Evolutionary conservation across 2,888 invertebrate genomes (phyloP).

Genomic region (Gymnocheta viridis): DNA sequence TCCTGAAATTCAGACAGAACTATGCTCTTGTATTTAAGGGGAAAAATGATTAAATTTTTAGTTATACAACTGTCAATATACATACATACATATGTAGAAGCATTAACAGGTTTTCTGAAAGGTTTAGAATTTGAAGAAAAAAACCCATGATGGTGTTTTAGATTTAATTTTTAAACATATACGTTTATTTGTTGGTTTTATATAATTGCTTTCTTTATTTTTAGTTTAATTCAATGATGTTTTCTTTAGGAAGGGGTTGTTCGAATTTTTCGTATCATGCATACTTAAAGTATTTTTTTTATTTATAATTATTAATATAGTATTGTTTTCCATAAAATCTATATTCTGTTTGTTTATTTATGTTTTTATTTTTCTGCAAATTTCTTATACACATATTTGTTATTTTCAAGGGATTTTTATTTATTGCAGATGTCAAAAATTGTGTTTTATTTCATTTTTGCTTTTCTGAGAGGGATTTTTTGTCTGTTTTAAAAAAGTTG

Average conservation of each 20-base stretch:
- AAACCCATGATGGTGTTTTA: conserved; percentile 41
- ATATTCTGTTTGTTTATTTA: conserved; percentile 9
- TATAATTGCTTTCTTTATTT: conserved; percentile 31
- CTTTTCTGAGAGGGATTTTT: conserved; percentile 25
- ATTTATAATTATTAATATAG: conserved; percentile 36
- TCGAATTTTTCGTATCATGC: conserved; percentile 28
- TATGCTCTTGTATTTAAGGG: neutral
- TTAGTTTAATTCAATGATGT: conserved; percentile 28
- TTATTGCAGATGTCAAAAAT: conserved; percentile 57
- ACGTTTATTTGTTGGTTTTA: neutral
- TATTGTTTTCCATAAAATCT: conserved; percentile 43
- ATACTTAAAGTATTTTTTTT: conserved; percentile 53
- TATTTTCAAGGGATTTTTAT: conserved; percentile 12
- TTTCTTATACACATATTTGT: conserved; percentile 50
- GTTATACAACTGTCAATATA: neutral
- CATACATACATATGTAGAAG: no score
- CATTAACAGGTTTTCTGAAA: neutral
- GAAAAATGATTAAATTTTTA: neutral
- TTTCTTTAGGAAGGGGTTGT: neutral
- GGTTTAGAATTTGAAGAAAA: neutral
- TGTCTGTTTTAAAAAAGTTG: conserved; percentile 36
- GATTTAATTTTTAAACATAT: conserved; percentile 48
- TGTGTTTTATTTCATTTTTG: conserved; percentile 20
- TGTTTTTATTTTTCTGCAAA: conserved; percentile 40
- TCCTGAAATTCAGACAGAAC: neutral